These are phyloP conservation scores for Xanthia icteritia DNA, from an alignment of 2,888 invertebrate species.

Conservation along the genomic window DNA sequence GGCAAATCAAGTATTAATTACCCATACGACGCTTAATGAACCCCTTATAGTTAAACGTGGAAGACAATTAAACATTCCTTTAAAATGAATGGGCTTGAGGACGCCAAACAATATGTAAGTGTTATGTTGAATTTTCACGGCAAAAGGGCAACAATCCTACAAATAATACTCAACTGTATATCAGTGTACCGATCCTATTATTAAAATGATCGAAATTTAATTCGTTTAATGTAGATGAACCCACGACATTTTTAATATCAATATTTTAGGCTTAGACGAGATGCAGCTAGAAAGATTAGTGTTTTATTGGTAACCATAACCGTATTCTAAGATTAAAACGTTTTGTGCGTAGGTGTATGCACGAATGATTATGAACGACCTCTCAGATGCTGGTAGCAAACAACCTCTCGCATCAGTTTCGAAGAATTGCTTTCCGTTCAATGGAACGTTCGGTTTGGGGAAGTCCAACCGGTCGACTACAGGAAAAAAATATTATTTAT, in stretches of 20 bases:
- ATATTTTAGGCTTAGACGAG: background rate
- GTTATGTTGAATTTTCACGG: background rate
- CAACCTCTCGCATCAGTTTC: slow-evolving; percentile 81
- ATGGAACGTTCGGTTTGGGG: slow-evolving; percentile 71
- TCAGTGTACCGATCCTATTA: background rate
- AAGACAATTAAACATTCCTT: slow-evolving; percentile 54
- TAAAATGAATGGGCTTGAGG: slow-evolving; percentile 38
- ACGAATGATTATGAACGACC: slow-evolving; percentile 66
- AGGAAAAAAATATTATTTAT: slow-evolving; percentile 77
- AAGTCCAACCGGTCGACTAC: slow-evolving; percentile 72
- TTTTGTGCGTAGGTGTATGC: slow-evolving; percentile 49
- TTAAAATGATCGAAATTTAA: background rate
- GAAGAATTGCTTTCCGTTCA: slow-evolving; percentile 84
- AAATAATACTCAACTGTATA: background rate
- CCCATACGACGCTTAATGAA: slow-evolving; percentile 81
- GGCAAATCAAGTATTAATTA: slow-evolving; percentile 88
- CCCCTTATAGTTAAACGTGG: slow-evolving; percentile 72
- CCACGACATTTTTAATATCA: background rate
- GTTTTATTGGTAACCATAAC: background rate
- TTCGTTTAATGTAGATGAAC: background rate
- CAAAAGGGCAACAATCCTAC: background rate
- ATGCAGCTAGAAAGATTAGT: slow-evolving; percentile 14
- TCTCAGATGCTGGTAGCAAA: slow-evolving; percentile 74
- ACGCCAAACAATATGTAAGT: background rate
- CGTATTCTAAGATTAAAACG: slow-evolving; percentile 9